Percentiles rank a stretch among this genome's conserved stretches.
These are phyloP conservation scores for Menidia menidia DNA, from an alignment of 2,797 vertebrate genomes.

Conservation along the genomic window DNA sequence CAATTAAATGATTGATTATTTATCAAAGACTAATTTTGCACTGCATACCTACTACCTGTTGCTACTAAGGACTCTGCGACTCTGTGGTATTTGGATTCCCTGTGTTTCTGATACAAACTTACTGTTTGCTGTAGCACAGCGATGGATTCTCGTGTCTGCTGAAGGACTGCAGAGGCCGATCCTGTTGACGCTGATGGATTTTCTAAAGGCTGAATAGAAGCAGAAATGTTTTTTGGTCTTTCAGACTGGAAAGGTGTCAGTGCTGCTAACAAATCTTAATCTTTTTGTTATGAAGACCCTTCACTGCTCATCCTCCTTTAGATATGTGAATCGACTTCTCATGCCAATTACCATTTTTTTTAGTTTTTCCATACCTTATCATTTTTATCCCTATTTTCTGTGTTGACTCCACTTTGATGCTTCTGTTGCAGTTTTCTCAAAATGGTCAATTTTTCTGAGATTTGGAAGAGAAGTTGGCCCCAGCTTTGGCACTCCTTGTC, in stretches of 20 bases:
- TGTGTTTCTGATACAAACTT: not conserved
- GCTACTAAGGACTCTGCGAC: too few species aligned
- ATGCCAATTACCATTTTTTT: not conserved
- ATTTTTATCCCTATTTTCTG: constrained; percentile 6
- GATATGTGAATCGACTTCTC: not conserved
- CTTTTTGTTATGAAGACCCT: too few species aligned
- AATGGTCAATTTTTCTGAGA: constrained; percentile 51
- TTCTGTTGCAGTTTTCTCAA: constrained; percentile 51
- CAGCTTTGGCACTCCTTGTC: constrained; percentile 36
- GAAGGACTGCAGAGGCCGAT: constrained; percentile 44
- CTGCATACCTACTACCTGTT: too few species aligned
- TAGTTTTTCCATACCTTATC: constrained; percentile 32
- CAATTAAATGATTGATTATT: too few species aligned
- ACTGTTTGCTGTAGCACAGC: constrained; percentile 46
- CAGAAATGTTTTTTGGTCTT: not conserved
- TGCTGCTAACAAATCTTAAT: not conserved
- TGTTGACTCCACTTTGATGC: constrained; percentile 1
- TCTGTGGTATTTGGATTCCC: not conserved
- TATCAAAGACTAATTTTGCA: too few species aligned
- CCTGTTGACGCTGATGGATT: not conserved
- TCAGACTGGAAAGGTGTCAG: not conserved
- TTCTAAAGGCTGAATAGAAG: constrained; percentile 45
- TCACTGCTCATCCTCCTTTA: not conserved
- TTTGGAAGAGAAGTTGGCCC: constrained; percentile 43
- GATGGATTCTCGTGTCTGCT: constrained; percentile 40